These are phyloP conservation scores for Sarcophaga subvicina DNA, from an alignment of 2,888 invertebrate species.

Conservation along the genomic window DNA sequence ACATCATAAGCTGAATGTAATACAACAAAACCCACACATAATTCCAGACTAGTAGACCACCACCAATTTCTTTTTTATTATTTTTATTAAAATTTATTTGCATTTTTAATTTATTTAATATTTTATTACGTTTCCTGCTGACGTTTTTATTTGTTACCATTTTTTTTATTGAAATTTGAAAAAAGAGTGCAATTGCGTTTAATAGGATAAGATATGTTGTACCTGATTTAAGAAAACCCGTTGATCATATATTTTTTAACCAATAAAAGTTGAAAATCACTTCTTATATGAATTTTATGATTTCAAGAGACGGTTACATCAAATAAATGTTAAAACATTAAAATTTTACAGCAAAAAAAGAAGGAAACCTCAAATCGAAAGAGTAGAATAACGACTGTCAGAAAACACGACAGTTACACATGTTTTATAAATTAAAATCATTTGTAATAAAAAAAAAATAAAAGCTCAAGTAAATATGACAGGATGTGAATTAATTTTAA, in stretches of 20 bases:
- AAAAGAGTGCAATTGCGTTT: too few species aligned
- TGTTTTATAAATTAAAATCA: constrained; percentile 23
- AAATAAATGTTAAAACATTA: background rate
- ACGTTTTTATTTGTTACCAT: too few species aligned
- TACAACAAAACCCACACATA: too few species aligned
- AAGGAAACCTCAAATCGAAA: background rate
- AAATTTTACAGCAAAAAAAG: background rate
- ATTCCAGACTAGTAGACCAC: too few species aligned
- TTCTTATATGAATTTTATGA: background rate
- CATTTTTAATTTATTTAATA: too few species aligned
- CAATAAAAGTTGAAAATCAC: background rate
- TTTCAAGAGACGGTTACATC: background rate
- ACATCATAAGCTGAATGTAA: too few species aligned
- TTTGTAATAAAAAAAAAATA: constrained; percentile 8
- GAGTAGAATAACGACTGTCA: constrained; percentile 6
- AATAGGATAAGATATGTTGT: too few species aligned
- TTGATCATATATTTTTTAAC: background rate
- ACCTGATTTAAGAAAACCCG: background rate
- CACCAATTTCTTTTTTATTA: too few species aligned
- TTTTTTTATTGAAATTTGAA: too few species aligned
- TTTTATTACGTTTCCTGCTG: too few species aligned
- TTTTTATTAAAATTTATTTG: too few species aligned
- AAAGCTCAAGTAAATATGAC: constrained; percentile 19
- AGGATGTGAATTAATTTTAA: constrained; percentile 36
- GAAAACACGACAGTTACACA: constrained; percentile 42